phyloP scores from a whole-genome alignment of 1,140 invertebrate genomes.

The Sipha flava region DNA sequence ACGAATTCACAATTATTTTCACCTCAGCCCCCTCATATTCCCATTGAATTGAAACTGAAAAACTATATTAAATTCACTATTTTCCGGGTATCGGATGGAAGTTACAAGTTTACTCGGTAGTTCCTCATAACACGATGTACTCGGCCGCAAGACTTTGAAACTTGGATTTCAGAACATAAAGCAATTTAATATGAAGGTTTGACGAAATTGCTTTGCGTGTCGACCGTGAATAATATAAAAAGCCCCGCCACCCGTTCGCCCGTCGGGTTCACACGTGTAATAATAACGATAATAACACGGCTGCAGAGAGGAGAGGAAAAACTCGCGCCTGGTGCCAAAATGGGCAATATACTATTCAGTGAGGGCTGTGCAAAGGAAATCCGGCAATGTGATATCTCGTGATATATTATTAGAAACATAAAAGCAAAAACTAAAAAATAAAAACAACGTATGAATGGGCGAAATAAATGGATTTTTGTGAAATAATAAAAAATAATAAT shows the following conservation, averaged over 20 bases:
- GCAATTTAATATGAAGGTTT: not conserved
- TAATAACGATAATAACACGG: constrained; percentile 14
- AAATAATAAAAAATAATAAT: constrained; percentile 7
- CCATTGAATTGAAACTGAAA: not conserved
- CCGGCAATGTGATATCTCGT: not conserved
- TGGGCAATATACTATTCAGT: not conserved
- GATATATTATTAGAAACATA: not conserved
- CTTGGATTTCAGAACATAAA: not conserved
- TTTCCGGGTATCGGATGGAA: too few species aligned
- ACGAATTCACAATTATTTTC: not conserved
- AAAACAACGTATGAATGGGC: not conserved
- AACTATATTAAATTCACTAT: not conserved
- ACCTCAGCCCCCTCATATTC: too few species aligned
- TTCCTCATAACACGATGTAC: too few species aligned
- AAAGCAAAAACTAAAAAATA: not conserved
- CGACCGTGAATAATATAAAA: constrained; percentile 18
- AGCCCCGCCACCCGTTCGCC: not conserved
- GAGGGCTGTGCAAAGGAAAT: not conserved
- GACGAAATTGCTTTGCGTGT: constrained; percentile 3
- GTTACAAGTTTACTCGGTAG: too few species aligned
- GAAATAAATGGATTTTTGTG: not conserved
- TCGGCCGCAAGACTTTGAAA: not conserved
- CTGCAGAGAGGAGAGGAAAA: not conserved
- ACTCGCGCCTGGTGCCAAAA: not conserved
- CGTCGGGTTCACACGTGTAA: not conserved